These are phyloP conservation scores for Entosphenus tridentatus DNA, from an alignment of 2,113 vertebrate genomes.

Conservation along the genomic window DNA sequence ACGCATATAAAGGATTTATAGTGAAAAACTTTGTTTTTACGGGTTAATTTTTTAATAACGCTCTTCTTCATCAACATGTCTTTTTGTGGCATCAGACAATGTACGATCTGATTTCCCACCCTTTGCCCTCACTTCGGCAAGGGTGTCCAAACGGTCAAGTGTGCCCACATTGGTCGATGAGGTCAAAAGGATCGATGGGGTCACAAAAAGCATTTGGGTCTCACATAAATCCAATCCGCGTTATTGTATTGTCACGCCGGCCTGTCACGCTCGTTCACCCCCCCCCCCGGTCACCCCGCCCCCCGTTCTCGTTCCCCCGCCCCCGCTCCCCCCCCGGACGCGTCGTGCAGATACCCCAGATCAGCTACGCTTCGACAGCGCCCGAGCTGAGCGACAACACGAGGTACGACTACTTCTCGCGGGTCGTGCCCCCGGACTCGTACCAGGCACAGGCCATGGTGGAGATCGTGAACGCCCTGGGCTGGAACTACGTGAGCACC, in stretches of 20 bases:
- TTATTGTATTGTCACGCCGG: background rate
- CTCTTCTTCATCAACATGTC: too few species aligned
- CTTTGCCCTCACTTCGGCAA: too few species aligned
- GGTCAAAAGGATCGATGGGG: too few species aligned
- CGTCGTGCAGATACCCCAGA: constrained; percentile 41
- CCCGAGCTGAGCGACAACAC: constrained; percentile 65
- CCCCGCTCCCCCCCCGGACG: background rate
- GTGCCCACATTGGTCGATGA: background rate
- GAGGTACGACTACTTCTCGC: constrained; percentile 60
- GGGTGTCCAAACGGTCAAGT: too few species aligned
- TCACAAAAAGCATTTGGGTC: too few species aligned
- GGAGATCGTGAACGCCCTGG: constrained; percentile 52
- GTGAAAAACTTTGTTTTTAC: too few species aligned
- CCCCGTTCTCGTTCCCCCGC: constrained; percentile 1
- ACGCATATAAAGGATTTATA: too few species aligned
- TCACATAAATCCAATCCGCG: too few species aligned
- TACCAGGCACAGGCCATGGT: constrained; percentile 79
- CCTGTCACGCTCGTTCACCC: background rate
- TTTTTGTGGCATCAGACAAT: too few species aligned
- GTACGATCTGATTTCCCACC: too few species aligned
- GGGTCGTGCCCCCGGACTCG: constrained; percentile 59
- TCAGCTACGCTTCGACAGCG: constrained; percentile 64
- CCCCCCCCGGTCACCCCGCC: background rate
- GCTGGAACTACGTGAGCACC: constrained; percentile 72
- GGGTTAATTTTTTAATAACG: too few species aligned